A percentile compares a stretch with the other conserved stretches of the same genome.
Conservation (phyloP, 53 echinoderm and acorn worm species). For the Pentamera pediparva region DNA sequence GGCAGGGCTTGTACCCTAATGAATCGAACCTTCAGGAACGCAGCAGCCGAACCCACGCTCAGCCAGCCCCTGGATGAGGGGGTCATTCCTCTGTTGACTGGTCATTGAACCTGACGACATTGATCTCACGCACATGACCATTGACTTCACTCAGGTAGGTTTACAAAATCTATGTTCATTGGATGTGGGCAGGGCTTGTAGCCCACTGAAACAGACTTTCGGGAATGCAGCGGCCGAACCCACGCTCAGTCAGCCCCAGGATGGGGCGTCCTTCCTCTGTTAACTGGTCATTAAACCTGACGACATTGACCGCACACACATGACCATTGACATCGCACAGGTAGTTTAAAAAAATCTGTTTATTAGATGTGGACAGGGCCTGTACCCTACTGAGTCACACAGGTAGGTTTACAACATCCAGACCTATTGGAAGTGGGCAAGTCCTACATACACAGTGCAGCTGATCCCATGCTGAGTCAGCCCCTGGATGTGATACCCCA, state of each 20-base stretch:
- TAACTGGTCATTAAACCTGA: too few relatives aligned
- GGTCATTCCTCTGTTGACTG: constrained; percentile 75
- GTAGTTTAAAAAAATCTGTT: too few relatives aligned
- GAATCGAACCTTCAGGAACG: constrained; percentile 34
- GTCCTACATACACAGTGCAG: constrained; percentile 1
- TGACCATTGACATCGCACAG: too few relatives aligned
- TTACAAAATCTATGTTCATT: too few relatives aligned
- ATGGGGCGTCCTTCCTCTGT: too few relatives aligned
- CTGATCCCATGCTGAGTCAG: constrained; percentile 16
- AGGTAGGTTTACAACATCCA: too few relatives aligned
- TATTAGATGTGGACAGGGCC: constrained; percentile 72
- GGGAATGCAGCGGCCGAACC: too few relatives aligned
- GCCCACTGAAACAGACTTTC: too few relatives aligned
- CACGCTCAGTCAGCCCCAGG: too few relatives aligned
- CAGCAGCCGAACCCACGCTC: not conserved
- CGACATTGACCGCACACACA: too few relatives aligned
- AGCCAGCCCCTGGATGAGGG: constrained; percentile 52
- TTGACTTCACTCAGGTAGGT: constrained; percentile 82
- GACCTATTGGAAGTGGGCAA: constrained; percentile 81
- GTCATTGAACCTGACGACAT: constrained; percentile 61
- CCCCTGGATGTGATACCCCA: constrained; percentile 65
- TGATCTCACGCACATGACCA: constrained; percentile 63
- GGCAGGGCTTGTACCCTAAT: constrained; percentile 73
- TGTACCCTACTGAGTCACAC: constrained; percentile 63
- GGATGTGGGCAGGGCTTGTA: constrained; percentile 72